Base-by-base conservation (phyloP, 2,888 invertebrate species). In the Himalopsyche kuldschensis region DNA sequence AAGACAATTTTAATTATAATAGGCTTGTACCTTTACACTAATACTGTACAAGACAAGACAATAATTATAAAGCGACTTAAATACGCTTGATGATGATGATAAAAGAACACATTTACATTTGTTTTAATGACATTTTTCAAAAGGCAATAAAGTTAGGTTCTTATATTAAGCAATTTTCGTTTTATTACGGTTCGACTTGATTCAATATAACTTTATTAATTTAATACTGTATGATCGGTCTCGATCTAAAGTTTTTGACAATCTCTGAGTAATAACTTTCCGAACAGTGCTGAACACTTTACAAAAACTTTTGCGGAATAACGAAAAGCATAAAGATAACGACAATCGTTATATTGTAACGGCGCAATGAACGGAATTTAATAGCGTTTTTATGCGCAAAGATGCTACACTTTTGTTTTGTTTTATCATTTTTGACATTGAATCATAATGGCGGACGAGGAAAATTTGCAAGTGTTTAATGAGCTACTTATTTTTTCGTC, bases 261-360 rank as follows among this genome's bases (percentile, higher is more conserved):
- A 55, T 55, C 55, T 55, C 55, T 55, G 55, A 55, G 55, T 24
- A 55, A 55, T 55, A 55, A 55, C 55, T 55, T 55, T 20, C 20
- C 55, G 24, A 55, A 55, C 55, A 55, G 55, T 55, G 24, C n/a
- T 10, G 55, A 55, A 55, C 55, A 55, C 55, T 55, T 55, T 20
- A 24, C 17, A 75, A 75, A 75, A 75, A 27, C 17, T 75, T 75
- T 75, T 27, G 75, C 75, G n/a, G 75, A 79, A 83, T 83, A 83
- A 83, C 83, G 83, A 79, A 80, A 69, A 76, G 55, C 83, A 79
- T 83, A 79, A 55, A 83, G 83, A 83, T 83, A 83, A 83, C 83
- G 83, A 79, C 83, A 83, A 79, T 79, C 79, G 83, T 83, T 79
- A 83, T 83, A 83, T 79, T 75, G 79, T 83, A 83, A 83, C 80